These are phyloP conservation scores for Bradypodion ventrale DNA, from an alignment of 2,797 vertebrate genomes.

Conservation along the genomic window DNA sequence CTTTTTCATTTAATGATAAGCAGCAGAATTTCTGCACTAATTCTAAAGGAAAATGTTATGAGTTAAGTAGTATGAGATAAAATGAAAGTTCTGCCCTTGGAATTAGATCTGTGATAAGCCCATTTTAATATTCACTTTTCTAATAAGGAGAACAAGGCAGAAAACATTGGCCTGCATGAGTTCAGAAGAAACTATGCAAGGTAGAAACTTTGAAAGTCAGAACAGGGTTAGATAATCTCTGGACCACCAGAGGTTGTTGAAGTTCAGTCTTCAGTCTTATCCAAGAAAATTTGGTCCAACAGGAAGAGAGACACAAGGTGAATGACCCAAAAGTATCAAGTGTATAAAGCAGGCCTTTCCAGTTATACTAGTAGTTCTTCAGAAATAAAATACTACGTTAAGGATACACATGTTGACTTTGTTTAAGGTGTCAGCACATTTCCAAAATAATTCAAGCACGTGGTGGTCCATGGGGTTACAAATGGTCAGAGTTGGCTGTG, in stretches of 20 bases:
- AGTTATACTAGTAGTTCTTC: too few relatives aligned
- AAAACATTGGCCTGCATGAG: neutral
- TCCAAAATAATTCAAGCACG: neutral
- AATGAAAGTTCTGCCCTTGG: neutral
- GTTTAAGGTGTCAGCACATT: neutral
- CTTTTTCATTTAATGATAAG: neutral
- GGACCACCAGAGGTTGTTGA: neutral
- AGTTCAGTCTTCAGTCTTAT: neutral
- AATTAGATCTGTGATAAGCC: neutral
- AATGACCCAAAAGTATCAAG: neutral
- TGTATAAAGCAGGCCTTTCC: too few relatives aligned
- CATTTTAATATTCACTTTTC: neutral
- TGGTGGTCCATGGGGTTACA: too few relatives aligned
- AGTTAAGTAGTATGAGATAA: neutral
- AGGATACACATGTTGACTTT: neutral
- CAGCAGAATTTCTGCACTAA: neutral
- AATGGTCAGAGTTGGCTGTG: too few relatives aligned
- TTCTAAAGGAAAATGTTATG: neutral
- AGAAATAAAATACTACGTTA: neutral
- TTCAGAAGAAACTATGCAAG: neutral
- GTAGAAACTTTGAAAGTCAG: neutral
- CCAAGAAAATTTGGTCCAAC: neutral
- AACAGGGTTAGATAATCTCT: neutral
- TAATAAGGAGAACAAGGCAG: neutral
- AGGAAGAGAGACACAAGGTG: neutral